Evolutionary conservation across 2,888 invertebrate species (phyloP).

Genomic region (Anorthoa munda): DNA sequence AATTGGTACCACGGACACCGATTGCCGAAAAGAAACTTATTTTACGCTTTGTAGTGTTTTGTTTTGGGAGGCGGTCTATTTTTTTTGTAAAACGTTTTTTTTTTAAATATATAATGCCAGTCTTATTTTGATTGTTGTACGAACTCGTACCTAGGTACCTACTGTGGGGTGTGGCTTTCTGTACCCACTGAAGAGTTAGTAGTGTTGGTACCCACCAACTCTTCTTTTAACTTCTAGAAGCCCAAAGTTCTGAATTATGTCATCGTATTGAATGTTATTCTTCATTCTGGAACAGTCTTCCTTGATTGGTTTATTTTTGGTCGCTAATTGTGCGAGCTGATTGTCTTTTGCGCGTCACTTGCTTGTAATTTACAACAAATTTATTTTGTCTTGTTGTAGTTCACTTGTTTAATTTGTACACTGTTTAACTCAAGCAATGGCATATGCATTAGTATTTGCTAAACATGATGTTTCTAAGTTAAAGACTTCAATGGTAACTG

Average conservation of each 20-base stretch:
- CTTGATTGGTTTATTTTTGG: slow-evolving; percentile 38
- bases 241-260: neutral
- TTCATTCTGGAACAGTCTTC: slow-evolving; percentile 15
- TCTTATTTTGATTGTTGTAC: neutral
- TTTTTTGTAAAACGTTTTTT: too few species aligned
- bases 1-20: too few species aligned
- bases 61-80: too few species aligned
- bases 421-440: neutral
- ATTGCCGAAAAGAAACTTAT: too few species aligned
- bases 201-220: neutral
- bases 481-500: neutral
- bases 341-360: slow-evolving; percentile 19
- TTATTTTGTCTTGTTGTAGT: slow-evolving; percentile 14
- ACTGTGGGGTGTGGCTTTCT: too few species aligned
- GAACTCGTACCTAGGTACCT: too few species aligned
- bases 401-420: neutral
- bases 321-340: slow-evolving; percentile 27
- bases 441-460: neutral
- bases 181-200: too few species aligned
- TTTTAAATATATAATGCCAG: neutral
- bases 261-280: slow-evolving; percentile 14
- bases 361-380: slow-evolving; percentile 30
- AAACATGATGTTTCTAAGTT: neutral
- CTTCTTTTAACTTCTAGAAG: slow-evolving; percentile 8
- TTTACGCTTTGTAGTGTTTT: too few species aligned